These are phyloP conservation scores for Hemibagrus wyckioides DNA, from an alignment of 2,113 vertebrate species.

Conservation along the genomic window DNA sequence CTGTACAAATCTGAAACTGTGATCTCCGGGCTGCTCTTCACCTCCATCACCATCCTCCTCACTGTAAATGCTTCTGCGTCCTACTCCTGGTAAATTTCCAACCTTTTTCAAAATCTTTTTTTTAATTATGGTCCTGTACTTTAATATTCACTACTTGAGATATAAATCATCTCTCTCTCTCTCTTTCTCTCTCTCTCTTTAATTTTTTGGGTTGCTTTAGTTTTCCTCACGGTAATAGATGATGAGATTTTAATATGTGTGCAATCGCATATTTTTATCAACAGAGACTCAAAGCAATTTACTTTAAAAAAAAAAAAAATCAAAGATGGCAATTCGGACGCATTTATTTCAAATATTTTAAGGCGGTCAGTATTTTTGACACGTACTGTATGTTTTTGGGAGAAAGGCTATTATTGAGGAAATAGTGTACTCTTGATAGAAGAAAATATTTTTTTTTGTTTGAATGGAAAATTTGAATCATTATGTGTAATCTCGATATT, in stretches of 20 bases:
- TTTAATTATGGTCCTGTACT: background rate
- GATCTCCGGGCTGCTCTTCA: background rate
- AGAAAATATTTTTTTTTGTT: background rate
- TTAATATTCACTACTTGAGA: background rate
- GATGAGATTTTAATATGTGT: background rate
- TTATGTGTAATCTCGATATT: background rate
- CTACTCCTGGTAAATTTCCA: background rate
- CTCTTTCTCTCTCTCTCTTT: too few species aligned
- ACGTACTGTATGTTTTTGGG: background rate
- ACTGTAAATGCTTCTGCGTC: too few species aligned
- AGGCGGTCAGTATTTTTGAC: background rate
- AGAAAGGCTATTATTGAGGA: background rate
- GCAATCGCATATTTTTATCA: background rate
- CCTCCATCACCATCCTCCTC: background rate
- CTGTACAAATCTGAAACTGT: constrained; percentile 4
- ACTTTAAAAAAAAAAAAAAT: background rate
- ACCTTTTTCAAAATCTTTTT: background rate
- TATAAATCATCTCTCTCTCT: background rate
- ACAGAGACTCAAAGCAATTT: background rate
- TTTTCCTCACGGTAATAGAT: background rate
- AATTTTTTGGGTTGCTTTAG: background rate
- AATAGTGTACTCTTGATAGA: background rate
- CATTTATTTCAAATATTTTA: background rate
- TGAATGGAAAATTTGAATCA: background rate
- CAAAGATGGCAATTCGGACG: background rate